A percentile compares a stretch with the other conserved stretches of the same genome.
Evolutionary conservation across 2,113 vertebrate species (phyloP).

Genomic region (Hydropotes inermis): DNA sequence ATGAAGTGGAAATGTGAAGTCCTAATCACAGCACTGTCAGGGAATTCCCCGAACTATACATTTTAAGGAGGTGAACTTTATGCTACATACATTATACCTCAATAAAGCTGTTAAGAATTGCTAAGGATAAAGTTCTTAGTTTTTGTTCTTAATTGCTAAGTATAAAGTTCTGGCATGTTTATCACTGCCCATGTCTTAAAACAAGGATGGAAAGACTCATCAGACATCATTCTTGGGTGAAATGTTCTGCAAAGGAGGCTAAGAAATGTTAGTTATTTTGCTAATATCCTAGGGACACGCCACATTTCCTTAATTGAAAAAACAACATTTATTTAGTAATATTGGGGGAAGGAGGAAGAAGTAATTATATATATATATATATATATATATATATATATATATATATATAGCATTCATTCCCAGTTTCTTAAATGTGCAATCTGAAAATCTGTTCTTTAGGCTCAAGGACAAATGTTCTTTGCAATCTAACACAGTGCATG

Average conservation of each 20-base stretch:
- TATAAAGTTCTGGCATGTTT: neutral
- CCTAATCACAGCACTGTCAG: neutral
- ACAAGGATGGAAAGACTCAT: neutral
- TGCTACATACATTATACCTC: neutral
- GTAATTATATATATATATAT: neutral
- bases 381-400: neutral
- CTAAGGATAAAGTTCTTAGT: neutral
- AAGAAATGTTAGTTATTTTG: neutral
- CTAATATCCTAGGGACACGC: neutral
- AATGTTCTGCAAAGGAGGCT: neutral
- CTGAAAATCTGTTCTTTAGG: neutral
- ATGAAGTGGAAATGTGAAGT: neutral
- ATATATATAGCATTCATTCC: neutral
- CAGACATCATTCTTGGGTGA: neutral
- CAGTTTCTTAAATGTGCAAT: neutral
- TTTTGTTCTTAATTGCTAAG: neutral
- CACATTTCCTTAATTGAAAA: neutral
- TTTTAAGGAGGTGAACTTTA: neutral
- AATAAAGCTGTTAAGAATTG: neutral
- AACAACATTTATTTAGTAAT: neutral
- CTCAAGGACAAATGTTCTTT: neutral
- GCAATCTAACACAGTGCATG: neutral
- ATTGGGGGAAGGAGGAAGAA: accelerated
- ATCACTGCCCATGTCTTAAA: neutral
- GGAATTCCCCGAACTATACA: neutral